A percentile compares a stretch with the other conserved stretches of the same genome.
Evolutionary conservation across 2,888 invertebrate genomes (phyloP).

Genomic region (Halictus ligatus): DNA sequence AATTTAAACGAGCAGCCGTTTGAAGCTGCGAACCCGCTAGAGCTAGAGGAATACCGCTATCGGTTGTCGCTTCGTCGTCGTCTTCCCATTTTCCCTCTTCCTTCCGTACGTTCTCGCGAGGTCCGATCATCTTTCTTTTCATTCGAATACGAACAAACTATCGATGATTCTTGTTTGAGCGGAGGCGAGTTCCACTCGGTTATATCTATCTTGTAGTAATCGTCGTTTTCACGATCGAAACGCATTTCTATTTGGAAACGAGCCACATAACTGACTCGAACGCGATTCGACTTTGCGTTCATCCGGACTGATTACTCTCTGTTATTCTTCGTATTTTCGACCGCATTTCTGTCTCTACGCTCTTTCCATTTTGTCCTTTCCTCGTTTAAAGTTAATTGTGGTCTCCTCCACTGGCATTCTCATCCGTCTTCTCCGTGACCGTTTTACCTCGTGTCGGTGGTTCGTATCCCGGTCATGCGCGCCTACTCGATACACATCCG

Average conservation of each 20-base stretch:
- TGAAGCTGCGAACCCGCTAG: slow-evolving; percentile 13
- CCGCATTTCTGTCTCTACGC: no score
- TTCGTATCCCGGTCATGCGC: slow-evolving; percentile 6
- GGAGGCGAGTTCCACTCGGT: not conserved
- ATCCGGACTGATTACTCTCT: not conserved
- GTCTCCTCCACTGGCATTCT: not conserved
- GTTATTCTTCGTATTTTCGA: not conserved
- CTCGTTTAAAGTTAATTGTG: not conserved
- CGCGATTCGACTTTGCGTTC: not conserved
- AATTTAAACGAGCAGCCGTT: slow-evolving; percentile 38
- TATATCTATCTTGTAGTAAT: no score
- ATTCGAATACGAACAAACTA: not conserved
- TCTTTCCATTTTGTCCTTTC: no score
- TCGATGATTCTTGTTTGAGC: not conserved
- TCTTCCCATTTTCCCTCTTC: not conserved
- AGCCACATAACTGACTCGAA: not conserved
- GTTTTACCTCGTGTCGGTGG: not conserved
- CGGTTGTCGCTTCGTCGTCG: not conserved
- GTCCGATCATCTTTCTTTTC: not conserved
- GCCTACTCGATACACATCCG: slow-evolving; percentile 15
- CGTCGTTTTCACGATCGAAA: no score
- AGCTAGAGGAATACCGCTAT: not conserved
- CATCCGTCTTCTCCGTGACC: not conserved
- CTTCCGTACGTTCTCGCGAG: not conserved
- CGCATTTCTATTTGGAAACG: not conserved